These are phyloP conservation scores for Linepithema humile DNA, from an alignment of 1,140 invertebrate genomes.

Conservation along the genomic window DNA sequence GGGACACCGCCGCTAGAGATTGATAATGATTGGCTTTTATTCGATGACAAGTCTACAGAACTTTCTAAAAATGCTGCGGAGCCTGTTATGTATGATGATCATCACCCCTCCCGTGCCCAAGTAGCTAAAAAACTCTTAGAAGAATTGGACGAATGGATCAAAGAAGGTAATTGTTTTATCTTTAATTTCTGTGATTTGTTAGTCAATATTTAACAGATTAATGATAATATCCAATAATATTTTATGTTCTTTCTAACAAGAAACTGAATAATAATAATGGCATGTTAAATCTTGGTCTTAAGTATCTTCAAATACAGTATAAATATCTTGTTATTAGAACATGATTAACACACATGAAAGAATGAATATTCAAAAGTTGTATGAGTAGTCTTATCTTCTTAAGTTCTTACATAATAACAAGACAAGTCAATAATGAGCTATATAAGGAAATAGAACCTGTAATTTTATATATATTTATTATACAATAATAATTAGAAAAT, in stretches of 20 bases:
- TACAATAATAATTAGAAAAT: neutral
- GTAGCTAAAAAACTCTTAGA: conserved; percentile 79
- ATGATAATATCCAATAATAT: neutral
- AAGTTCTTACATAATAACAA: conserved; percentile 20
- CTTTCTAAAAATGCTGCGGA: conserved; percentile 68
- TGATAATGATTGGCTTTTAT: conserved; percentile 76
- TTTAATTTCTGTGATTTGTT: neutral
- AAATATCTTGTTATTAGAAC: neutral
- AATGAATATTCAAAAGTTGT: neutral
- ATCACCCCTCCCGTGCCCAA: conserved; percentile 78
- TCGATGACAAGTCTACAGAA: conserved; percentile 73
- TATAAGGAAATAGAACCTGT: neutral
- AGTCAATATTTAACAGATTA: neutral
- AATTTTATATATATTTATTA: neutral
- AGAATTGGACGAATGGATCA: conserved; percentile 80
- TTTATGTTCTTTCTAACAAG: neutral
- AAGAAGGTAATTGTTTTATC: conserved; percentile 78
- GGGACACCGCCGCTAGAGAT: conserved; percentile 68
- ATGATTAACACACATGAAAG: neutral
- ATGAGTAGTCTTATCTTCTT: conserved; percentile 6
- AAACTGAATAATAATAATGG: too few species aligned
- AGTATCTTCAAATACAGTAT: neutral
- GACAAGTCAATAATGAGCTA: conserved; percentile 15
- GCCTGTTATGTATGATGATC: conserved; percentile 67
- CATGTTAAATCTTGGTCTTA: neutral